phyloP scores from a whole-genome alignment of 1,140 invertebrate genomes.

The Halesus radiatus region DNA sequence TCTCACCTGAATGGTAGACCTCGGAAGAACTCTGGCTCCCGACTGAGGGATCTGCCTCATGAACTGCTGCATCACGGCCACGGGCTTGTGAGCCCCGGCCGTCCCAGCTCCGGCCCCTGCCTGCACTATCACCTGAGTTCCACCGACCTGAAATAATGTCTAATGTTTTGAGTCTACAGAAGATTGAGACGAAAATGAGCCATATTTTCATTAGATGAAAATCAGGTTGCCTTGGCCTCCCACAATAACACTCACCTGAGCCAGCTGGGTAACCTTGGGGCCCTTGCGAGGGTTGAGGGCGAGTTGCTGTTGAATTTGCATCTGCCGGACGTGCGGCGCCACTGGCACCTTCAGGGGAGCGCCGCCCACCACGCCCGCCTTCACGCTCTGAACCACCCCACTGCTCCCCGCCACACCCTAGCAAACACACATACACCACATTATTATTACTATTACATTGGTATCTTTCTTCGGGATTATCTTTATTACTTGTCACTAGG shows the following conservation, averaged over 20 bases:
- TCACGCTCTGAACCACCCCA: constrained; percentile 65
- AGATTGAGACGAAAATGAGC: too few species aligned
- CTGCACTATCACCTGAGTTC: constrained; percentile 76
- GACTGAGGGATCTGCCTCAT: constrained; percentile 74
- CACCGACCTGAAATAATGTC: constrained; percentile 61
- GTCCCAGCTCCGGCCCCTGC: constrained; percentile 53
- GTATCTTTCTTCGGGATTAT: too few species aligned
- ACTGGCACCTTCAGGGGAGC: constrained; percentile 72
- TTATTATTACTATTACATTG: too few species aligned
- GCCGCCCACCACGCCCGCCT: constrained; percentile 64
- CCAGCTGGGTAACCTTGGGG: constrained; percentile 74
- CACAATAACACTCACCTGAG: constrained; percentile 17
- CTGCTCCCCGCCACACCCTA: constrained; percentile 65
- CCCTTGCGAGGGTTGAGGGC: constrained; percentile 73
- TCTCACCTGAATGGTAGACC: constrained; percentile 56
- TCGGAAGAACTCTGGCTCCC: constrained; percentile 59
- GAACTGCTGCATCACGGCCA: constrained; percentile 83
- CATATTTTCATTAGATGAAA: too few species aligned
- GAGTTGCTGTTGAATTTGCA: constrained; percentile 79
- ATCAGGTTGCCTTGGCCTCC: too few species aligned
- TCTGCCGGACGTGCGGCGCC: constrained; percentile 76
- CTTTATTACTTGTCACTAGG: too few species aligned
- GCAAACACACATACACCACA: too few species aligned
- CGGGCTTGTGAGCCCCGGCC: constrained; percentile 69
- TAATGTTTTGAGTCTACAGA: too few species aligned